Conservation (phyloP, 2,113 vertebrate species). For the Dromaius novaehollandiae region DNA sequence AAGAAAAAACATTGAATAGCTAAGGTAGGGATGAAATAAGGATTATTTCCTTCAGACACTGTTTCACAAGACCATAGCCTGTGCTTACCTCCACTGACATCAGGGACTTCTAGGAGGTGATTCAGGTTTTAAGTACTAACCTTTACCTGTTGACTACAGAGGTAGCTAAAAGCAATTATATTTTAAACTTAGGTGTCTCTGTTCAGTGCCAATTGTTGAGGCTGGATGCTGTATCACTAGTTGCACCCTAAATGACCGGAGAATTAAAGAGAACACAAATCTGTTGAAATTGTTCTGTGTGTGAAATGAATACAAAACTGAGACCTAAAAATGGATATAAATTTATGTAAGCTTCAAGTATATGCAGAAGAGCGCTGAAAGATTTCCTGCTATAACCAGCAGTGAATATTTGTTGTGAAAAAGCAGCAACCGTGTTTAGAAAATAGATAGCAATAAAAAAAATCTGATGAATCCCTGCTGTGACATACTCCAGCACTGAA, state of each 20-base stretch:
- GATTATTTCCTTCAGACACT: background rate
- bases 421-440: background rate
- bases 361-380: background rate
- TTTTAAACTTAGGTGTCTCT: background rate
- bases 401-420: background rate
- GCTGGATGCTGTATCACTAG: background rate
- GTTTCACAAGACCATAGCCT: background rate
- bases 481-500: background rate
- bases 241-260: background rate
- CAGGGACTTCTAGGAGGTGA: background rate
- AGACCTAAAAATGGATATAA: background rate
- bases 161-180: background rate
- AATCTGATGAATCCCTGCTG: background rate
- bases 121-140: background rate
- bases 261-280: background rate
- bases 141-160: background rate
- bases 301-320: background rate
- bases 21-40: background rate
- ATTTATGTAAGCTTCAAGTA: background rate
- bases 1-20: fast-evolving
- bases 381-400: background rate
- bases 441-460: background rate
- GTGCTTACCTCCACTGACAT: background rate
- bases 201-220: background rate
- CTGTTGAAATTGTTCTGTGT: background rate